Evolutionary conservation across 2,113 vertebrate genomes (phyloP).

Genomic region (Benthochromis sp.): DNA sequence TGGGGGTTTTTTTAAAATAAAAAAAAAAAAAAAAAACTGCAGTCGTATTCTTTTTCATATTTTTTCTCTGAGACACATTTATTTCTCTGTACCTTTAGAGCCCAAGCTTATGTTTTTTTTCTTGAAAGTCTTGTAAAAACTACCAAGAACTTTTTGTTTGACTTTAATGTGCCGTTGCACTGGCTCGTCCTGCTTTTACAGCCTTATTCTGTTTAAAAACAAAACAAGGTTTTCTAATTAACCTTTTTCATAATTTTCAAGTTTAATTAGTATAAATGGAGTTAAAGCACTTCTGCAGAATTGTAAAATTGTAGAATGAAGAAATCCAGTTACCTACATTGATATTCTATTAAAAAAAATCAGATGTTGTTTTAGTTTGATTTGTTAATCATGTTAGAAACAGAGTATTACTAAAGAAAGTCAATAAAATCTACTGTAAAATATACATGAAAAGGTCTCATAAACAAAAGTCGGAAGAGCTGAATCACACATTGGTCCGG

Average conservation of each 20-base stretch:
- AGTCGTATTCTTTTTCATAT: neutral
- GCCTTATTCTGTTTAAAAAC: constrained; percentile 5
- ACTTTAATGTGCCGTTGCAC: neutral
- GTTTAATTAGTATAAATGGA: neutral
- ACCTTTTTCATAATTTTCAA: constrained; percentile 5
- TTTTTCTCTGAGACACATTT: neutral
- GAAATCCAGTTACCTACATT: neutral
- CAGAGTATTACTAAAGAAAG: neutral
- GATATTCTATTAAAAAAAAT: neutral
- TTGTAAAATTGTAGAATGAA: neutral
- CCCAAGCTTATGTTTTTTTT: neutral
- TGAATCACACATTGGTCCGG: neutral
- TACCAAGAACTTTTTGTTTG: neutral
- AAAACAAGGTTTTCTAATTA: constrained; percentile 12
- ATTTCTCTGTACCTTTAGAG: neutral
- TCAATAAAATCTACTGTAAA: neutral
- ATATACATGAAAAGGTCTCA: neutral
- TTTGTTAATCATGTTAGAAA: neutral
- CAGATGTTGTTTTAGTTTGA: neutral
- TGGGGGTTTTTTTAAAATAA: too few species aligned
- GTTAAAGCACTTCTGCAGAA: neutral
- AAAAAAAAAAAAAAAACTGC: neutral
- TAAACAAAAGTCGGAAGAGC: neutral
- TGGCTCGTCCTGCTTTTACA: neutral
- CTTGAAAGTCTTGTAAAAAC: neutral